These are phyloP conservation scores for Ctena decussata DNA, from an alignment of 2,888 invertebrate species.

Conservation along the genomic window DNA sequence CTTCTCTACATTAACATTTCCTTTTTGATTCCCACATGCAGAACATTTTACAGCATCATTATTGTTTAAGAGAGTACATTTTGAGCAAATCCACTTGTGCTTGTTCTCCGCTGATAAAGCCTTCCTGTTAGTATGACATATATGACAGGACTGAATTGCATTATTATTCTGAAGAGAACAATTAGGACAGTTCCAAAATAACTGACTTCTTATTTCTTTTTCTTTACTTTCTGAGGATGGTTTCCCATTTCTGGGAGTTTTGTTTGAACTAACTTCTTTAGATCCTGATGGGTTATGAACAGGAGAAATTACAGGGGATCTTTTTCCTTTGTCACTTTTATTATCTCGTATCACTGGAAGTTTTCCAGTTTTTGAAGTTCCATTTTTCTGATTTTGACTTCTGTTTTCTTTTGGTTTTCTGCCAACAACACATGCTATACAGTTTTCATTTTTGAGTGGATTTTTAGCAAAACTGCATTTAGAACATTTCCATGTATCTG, in stretches of 20 bases:
- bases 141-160: conserved; percentile 92
- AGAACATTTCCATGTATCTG: conserved; percentile 93
- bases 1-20: conserved; percentile 3
- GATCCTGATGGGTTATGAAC: background rate
- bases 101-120: conserved; percentile 28
- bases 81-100: conserved; percentile 74
- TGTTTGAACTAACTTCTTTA: background rate
- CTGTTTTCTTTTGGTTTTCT: conserved; percentile 18
- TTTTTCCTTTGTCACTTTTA: background rate
- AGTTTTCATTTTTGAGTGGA: conserved; percentile 92
- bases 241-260: background rate
- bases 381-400: background rate
- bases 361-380: background rate
- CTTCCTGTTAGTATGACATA: conserved; percentile 90
- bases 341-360: background rate
- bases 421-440: conserved; percentile 93
- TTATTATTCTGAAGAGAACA: conserved; percentile 95
- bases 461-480: conserved; percentile 96
- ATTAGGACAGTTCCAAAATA: conserved; percentile 93
- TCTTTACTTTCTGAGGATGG: conserved; percentile 7
- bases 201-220: conserved; percentile 13
- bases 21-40: conserved; percentile 66
- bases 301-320: background rate
- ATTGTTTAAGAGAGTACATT: conserved; percentile 76
- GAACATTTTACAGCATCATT: conserved; percentile 59